Evolutionary conservation across 2,888 invertebrate species (phyloP).

Genomic region (Nymphalis polychloros): DNA sequence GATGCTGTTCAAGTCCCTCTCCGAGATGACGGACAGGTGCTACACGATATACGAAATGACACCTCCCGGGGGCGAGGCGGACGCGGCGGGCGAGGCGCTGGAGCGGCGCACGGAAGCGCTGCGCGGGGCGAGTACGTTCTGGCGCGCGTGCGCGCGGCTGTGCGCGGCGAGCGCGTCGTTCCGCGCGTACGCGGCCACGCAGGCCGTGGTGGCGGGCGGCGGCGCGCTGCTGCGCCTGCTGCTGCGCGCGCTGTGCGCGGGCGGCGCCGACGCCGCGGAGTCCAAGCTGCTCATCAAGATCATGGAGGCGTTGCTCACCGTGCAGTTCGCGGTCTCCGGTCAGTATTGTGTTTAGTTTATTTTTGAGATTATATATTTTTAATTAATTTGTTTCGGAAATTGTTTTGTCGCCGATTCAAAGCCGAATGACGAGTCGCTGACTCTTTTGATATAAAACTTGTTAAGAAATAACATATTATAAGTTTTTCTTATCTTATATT

Average conservation of each 20-base stretch:
- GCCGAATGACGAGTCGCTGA: no score
- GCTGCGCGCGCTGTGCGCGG: constrained; percentile 57
- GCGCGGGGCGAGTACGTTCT: constrained; percentile 72
- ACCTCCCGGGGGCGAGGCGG: constrained; percentile 33
- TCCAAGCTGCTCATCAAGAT: constrained; percentile 61
- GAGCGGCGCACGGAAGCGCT: constrained; percentile 55
- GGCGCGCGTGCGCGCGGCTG: constrained; percentile 72
- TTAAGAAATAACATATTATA: no score
- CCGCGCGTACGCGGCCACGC: constrained; percentile 61
- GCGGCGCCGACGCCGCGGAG: constrained; percentile 55
- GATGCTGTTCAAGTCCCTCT: constrained; percentile 69
- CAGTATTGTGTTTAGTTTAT: constrained; percentile 40
- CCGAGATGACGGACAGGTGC: constrained; percentile 64
- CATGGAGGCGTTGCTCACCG: constrained; percentile 70
- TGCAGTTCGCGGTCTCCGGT: constrained; percentile 73
- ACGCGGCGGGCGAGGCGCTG: constrained; percentile 13
- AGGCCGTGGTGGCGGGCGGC: constrained; percentile 60
- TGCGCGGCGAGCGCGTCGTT: constrained; percentile 56
- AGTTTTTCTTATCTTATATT: no score
- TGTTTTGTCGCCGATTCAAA: no score
- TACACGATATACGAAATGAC: constrained; percentile 55
- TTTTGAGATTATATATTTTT: neutral
- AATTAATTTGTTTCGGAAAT: neutral
- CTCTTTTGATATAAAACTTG: no score
- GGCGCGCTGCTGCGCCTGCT: constrained; percentile 66